Evolutionary conservation across 2,888 invertebrate species (phyloP).

Genomic region (Julus scanicus): DNA sequence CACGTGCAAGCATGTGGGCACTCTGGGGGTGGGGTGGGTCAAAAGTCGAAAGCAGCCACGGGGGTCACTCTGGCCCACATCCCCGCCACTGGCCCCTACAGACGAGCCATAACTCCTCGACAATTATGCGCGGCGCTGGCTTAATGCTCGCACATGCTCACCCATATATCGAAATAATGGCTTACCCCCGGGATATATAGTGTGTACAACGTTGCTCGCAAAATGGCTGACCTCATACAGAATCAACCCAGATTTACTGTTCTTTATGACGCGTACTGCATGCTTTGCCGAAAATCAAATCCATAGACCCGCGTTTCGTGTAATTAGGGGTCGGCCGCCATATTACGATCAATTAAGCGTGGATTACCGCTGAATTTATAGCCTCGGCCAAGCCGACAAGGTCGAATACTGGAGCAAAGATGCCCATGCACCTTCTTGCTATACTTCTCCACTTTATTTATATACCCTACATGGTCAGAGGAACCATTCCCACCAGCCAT

Average conservation of each 20-base stretch:
- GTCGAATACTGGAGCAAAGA: not conserved
- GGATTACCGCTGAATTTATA: slow-evolving; percentile 3
- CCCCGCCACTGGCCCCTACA: not conserved
- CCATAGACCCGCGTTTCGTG: not conserved
- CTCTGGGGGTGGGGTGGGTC: not conserved
- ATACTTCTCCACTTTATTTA: too few species aligned
- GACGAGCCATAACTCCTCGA: not conserved
- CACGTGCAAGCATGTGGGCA: slow-evolving; percentile 11
- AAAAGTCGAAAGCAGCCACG: slow-evolving; percentile 1
- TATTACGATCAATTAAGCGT: not conserved
- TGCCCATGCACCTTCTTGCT: too few species aligned
- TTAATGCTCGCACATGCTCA: slow-evolving; percentile 10
- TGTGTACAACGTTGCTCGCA: not conserved
- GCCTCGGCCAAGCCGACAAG: not conserved
- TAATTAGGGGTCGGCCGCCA: not conserved
- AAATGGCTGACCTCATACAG: not conserved
- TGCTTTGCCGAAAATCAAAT: not conserved
- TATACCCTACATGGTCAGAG: too few species aligned
- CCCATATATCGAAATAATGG: slow-evolving; percentile 19
- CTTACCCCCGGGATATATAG: not conserved
- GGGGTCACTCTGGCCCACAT: slow-evolving; percentile 10
- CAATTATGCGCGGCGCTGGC: not conserved
- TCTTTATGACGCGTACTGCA: not conserved
- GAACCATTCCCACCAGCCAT: too few species aligned
- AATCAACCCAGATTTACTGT: not conserved